Evolutionary conservation across 1,140 invertebrate genomes (phyloP), one percentile per base, ranked within the genome.

Genomic region (Rhynchophorus ferrugineus): DNA sequence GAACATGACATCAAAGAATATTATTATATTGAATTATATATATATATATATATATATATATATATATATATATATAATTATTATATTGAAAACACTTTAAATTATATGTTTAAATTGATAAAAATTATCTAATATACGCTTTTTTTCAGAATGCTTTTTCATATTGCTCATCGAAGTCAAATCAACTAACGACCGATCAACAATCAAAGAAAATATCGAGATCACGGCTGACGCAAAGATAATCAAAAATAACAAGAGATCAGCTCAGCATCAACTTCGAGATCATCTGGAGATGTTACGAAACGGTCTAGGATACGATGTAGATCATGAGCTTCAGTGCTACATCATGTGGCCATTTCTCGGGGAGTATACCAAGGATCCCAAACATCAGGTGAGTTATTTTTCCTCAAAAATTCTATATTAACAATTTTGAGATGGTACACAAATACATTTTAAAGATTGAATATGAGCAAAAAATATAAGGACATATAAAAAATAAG

Each of bases 241-340:
- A 2, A 66, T 70, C 17, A 70, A 70, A 55, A 70, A 69, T 39
- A 69, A 68, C 49, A 70, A 70, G 49, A 49, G 69, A 36, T 67
- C 67, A 3, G 69, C 67, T 6, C 64, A 68, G 22, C 69, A 70
- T 54, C 69, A 70, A 42, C 54, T 70, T 2, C 50, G 67, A 7
- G 69, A 69, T 44, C 68, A 70, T 41, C 22, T 64, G 3, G 68
- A 70, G 49, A 58, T 70, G 8, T 50, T 70, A 7, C 33, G 63
- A 49, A 46, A 54, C 7, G 17, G 56, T 11, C 29, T 62, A 3
- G 39, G 48, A 3, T 13, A 36, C 6, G 35, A 56, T 2, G 43
- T 37, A 1, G 20, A 49, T 6, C 39, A 59, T 22, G 29, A 56
- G 18, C 49, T 67, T 2, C 49, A 68, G 37, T 56, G 53, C 21